phyloP scores from a whole-genome alignment of 2,113 vertebrate species.

The Burhinus oedicnemus region DNA sequence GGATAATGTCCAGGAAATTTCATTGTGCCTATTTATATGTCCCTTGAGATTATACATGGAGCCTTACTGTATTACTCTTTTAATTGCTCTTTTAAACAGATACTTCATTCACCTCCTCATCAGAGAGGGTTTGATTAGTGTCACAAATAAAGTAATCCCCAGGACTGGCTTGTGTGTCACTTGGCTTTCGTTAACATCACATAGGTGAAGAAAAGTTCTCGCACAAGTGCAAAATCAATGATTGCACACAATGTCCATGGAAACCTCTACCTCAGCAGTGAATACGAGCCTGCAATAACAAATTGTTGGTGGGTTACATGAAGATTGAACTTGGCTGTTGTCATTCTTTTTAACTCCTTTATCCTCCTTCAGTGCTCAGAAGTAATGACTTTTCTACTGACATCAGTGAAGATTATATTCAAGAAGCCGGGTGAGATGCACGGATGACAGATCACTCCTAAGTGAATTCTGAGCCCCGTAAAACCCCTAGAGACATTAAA shows the following conservation, averaged over 20 bases:
- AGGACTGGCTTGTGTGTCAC: neutral
- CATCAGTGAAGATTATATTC: neutral
- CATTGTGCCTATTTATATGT: slow-evolving; percentile 37
- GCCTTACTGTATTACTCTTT: neutral
- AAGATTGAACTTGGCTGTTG: neutral
- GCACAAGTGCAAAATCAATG: neutral
- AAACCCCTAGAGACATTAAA: neutral
- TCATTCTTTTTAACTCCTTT: neutral
- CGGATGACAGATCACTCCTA: neutral
- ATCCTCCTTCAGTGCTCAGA: neutral
- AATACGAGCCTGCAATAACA: neutral
- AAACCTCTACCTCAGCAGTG: neutral
- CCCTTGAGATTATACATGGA: neutral
- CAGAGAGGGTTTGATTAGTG: neutral
- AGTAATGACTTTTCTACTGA: neutral
- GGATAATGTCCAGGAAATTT: neutral
- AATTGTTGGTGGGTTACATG: neutral
- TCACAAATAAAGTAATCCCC: neutral
- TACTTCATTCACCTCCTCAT: neutral
- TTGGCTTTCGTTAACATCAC: neutral
- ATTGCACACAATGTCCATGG: rapidly evolving
- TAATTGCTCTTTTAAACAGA: neutral
- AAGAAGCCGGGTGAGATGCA: neutral
- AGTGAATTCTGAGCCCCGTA: neutral
- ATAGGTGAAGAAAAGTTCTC: neutral